A percentile compares a stretch with the other conserved stretches of the same genome.
Conservation (phyloP, 2,797 vertebrate species). For the Eupleurogrammus muticus region DNA sequence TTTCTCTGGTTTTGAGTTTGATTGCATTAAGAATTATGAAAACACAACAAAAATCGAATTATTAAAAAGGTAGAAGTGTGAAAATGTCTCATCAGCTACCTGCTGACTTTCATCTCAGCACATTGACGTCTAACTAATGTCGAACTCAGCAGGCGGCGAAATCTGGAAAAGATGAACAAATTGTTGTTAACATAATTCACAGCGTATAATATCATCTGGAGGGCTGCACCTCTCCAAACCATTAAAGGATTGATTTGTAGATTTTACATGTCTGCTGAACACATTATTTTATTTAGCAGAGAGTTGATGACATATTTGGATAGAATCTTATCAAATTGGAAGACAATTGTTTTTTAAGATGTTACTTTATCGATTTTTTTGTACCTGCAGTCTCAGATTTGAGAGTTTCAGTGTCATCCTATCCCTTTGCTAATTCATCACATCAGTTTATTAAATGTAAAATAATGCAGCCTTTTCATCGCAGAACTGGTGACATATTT, state of each 20-base stretch:
- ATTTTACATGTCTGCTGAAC: constrained; percentile 73
- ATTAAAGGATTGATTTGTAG: constrained; percentile 53
- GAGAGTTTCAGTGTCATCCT: not conserved
- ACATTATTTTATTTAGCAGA: constrained; percentile 84
- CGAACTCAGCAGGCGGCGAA: constrained; percentile 61
- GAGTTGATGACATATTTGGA: constrained; percentile 79
- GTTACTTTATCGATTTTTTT: constrained; percentile 28
- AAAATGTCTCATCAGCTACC: constrained; percentile 70
- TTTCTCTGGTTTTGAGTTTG: constrained; percentile 30
- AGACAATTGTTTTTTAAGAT: constrained; percentile 9
- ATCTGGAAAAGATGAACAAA: constrained; percentile 70
- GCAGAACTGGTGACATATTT: not conserved
- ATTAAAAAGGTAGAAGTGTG: constrained; percentile 57
- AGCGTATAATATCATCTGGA: constrained; percentile 42
- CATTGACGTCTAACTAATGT: constrained; percentile 62
- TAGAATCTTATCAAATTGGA: constrained; percentile 10
- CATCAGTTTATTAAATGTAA: constrained; percentile 12
- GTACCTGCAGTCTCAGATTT: constrained; percentile 21
- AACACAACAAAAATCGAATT: constrained; percentile 36
- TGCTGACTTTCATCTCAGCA: constrained; percentile 69
- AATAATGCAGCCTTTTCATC: not conserved
- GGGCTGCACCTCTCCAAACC: constrained; percentile 63
- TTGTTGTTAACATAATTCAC: constrained; percentile 61
- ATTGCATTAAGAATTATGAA: constrained; percentile 42
- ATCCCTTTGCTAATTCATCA: constrained; percentile 4